Evolutionary conservation across 2,113 vertebrate species (phyloP), one percentile per base, ranked within the genome.

Genomic region (Lutjanus erythropterus): DNA sequence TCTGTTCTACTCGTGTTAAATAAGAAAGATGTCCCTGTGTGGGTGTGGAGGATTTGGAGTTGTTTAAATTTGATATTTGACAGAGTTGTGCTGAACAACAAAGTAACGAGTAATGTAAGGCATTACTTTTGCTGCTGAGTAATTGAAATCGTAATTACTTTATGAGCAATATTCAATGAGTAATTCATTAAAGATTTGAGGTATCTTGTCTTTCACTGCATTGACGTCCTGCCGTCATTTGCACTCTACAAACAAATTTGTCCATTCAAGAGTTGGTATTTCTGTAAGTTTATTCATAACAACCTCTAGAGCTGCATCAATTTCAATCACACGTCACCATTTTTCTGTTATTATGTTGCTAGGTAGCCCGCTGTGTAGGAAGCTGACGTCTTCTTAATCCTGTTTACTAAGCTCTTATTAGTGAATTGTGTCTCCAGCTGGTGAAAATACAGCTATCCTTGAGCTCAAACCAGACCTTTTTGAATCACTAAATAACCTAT

Each of bases 161-260:
- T 62, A 19, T n/a, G 33, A 35, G 3, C 4, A 11, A 12, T 53
- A 23, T 64, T 9, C 19, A 56, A 42, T 31, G 11, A 39, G 52
- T 39, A 61, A 29, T 27, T 71, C 52, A 80, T 55, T 65, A 9
- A 14, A 49, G 35, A 21, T 52, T 79, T 75, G 33, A 52, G 16
- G n/a, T 27, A 64, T 49, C 14, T 31, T 16, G 4, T 18, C 39
- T 21, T 52, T 25, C 33, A 39, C 27, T 39, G 35, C 10, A 27
- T 37, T 35, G 33, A 6, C 19, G 18, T 31, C 52, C 12, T 33
- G n/a, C 10, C 16, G 5, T 23, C 18, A 35, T 46, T 5, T 6
- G 3, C 6, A 42, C 3, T 44, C 16, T 2, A 6, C 5, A 16
- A 55, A 71, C 67, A 41, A 25, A 58, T 52, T 29, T 46, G 52